Evolutionary conservation across 37 sponge, comb jelly and placozoan species (phyloP).

Genomic region (Spongilla lacustris): DNA sequence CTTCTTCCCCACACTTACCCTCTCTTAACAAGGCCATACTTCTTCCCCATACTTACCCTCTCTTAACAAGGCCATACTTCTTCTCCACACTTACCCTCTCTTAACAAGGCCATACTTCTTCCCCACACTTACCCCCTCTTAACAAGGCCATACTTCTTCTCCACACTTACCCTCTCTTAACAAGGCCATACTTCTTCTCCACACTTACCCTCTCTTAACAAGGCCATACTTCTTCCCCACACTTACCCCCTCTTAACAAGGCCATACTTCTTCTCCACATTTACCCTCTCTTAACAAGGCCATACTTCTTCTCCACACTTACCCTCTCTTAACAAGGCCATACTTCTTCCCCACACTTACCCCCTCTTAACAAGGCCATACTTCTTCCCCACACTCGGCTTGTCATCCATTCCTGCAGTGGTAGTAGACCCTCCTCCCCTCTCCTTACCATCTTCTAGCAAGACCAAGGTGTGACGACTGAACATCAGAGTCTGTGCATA

Average conservation of each 20-base stretch:
- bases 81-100: conserved; percentile 33
- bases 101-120: conserved; percentile 7
- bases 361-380: not conserved
- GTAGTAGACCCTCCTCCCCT: conserved; percentile 43
- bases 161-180: conserved; percentile 10
- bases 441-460: conserved; percentile 20
- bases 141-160: conserved; percentile 20
- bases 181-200: conserved; percentile 16
- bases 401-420: not conserved
- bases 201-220: not conserved
- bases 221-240: not conserved
- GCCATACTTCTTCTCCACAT: not conserved
- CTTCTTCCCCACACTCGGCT: conserved; percentile 8
- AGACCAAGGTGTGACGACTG: not conserved
- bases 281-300: no score
- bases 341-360: no score
- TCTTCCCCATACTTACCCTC: conserved; percentile 31
- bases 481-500: not conserved
- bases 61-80: not conserved
- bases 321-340: conserved; percentile 68
- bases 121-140: conserved; percentile 22
- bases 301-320: conserved; percentile 44
- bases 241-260: not conserved
- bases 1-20: conserved; percentile 29
- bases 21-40: not conserved